Percentiles rank a stretch among this genome's conserved stretches.
Evolutionary conservation across 2,113 vertebrate genomes (phyloP).

Genomic region (Gobio gobio): DNA sequence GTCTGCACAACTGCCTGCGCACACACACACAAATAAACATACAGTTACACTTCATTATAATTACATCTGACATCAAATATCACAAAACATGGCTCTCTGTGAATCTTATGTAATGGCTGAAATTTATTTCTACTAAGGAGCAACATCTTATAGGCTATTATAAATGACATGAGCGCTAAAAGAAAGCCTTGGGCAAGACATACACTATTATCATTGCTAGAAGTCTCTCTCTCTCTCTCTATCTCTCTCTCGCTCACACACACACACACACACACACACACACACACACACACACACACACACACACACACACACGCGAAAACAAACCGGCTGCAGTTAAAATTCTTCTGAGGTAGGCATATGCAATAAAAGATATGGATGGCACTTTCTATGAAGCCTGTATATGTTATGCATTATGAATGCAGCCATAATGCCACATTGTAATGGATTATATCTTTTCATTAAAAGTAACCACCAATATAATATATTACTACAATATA

Average conservation of each 20-base stretch:
- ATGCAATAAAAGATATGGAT: conserved; percentile 35
- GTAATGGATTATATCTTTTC: conserved; percentile 10
- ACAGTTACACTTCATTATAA: conserved; percentile 29
- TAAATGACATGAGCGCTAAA: background rate
- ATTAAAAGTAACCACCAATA: conserved; percentile 18
- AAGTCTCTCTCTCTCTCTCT: background rate
- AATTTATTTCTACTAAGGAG: background rate
- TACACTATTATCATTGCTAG: background rate
- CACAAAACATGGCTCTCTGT: background rate
- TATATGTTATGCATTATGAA: conserved; percentile 22
- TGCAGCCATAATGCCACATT: background rate
- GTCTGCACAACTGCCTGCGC: conserved; percentile 89
- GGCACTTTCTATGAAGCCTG: conserved; percentile 27
- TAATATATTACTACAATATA: background rate
- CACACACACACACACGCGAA: background rate
- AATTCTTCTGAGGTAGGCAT: conserved; percentile 9
- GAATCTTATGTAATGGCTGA: background rate
- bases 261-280: background rate
- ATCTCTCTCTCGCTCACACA: background rate
- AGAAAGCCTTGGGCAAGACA: conserved; percentile 27
- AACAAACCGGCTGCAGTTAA: background rate
- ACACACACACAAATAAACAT: conserved; percentile 37
- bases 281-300: background rate
- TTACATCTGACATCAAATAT: conserved; percentile 18
- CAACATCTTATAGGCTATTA: conserved; percentile 3